These are phyloP conservation scores for Dendronephthya gigantea DNA, from an alignment of 64 coral and sea anemone genomes.

Conservation along the genomic window DNA sequence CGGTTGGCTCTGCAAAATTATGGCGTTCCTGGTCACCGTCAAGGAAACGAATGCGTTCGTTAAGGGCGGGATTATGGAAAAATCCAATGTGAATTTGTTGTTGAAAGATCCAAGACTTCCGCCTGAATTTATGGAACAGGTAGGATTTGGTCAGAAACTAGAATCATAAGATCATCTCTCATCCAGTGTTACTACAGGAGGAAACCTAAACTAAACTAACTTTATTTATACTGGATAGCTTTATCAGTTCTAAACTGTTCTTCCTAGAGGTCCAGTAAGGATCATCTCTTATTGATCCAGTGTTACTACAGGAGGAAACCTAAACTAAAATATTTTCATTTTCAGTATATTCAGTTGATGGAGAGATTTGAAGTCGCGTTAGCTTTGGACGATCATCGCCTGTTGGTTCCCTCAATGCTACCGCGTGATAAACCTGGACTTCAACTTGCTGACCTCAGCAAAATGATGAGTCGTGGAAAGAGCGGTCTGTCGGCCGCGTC, in stretches of 20 bases:
- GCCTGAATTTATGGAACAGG: constrained; percentile 76
- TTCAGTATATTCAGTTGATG: constrained; percentile 14
- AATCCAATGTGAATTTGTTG: constrained; percentile 53
- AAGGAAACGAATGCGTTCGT: constrained; percentile 74
- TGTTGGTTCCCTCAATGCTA: constrained; percentile 1
- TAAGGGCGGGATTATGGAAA: constrained; percentile 69
- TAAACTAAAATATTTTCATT: no score
- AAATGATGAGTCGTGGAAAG: background rate
- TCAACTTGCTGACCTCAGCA: background rate
- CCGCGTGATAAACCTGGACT: constrained; percentile 7
- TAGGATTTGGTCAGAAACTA: background rate
- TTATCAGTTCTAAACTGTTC: no score
- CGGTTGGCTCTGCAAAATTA: constrained; percentile 87
- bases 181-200: no score
- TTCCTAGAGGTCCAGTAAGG: no score
- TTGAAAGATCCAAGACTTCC: constrained; percentile 73
- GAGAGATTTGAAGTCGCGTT: background rate
- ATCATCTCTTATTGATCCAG: no score
- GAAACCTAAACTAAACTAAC: no score
- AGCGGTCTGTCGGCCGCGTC: background rate
- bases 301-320: no score
- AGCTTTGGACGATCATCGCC: background rate
- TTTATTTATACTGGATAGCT: no score
- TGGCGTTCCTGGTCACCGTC: constrained; percentile 74
- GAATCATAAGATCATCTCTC: background rate